Evolutionary conservation across 2,113 vertebrate species (phyloP).

Genomic region (Ailuropoda melanoleuca): DNA sequence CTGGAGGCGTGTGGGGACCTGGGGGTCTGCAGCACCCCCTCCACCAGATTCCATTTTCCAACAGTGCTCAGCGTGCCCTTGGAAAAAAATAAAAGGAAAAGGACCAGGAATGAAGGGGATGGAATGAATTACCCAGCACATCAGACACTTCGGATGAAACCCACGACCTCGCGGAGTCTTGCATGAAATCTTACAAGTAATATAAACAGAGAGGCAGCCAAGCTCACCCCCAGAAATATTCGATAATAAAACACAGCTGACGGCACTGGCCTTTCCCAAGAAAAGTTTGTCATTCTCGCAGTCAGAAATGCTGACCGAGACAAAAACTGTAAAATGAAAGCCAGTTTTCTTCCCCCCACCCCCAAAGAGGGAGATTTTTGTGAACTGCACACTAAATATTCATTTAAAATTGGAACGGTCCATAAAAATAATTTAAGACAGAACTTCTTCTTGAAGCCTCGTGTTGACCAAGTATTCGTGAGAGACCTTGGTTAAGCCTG

Average conservation of each 20-base stretch:
- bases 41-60: constrained; percentile 39
- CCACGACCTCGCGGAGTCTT: constrained; percentile 80
- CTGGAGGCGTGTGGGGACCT: constrained; percentile 11
- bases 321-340: constrained; percentile 83
- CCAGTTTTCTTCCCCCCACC: constrained; percentile 66
- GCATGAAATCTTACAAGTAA: constrained; percentile 84
- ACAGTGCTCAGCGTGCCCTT: constrained; percentile 69
- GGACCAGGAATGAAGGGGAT: constrained; percentile 52
- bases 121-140: constrained; percentile 84
- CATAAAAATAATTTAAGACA: constrained; percentile 84
- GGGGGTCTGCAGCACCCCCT: constrained; percentile 42
- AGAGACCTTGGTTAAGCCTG: constrained; percentile 74
- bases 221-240: constrained; percentile 86
- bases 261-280: constrained; percentile 79
- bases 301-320: constrained; percentile 86
- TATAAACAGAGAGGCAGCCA: constrained; percentile 84
- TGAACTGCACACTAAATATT: constrained; percentile 83
- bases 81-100: constrained; percentile 46
- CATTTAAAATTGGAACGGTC: constrained; percentile 78
- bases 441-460: constrained; percentile 82
- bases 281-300: constrained; percentile 83
- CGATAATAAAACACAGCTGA: constrained; percentile 89
- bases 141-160: constrained; percentile 81
- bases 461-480: constrained; percentile 74
- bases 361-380: constrained; percentile 73